These are phyloP conservation scores for Chaetodon trifascialis DNA, from an alignment of 2,113 vertebrate genomes.

Conservation along the genomic window DNA sequence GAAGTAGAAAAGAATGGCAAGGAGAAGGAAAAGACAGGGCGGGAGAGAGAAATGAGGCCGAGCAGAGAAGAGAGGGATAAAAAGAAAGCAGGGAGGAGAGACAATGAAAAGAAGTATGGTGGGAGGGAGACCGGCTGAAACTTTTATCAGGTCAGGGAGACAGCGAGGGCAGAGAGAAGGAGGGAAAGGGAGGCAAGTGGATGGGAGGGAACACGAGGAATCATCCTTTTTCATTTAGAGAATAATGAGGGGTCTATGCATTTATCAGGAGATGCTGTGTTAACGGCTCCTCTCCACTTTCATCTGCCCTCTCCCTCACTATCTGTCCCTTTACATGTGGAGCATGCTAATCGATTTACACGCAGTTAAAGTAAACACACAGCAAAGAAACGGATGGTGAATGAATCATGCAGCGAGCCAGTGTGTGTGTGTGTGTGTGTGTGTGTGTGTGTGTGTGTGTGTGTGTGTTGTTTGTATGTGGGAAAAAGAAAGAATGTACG, in stretches of 20 bases:
- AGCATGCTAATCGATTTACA: conserved; percentile 74
- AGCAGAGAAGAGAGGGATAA: conserved; percentile 17
- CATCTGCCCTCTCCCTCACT: conserved; percentile 54
- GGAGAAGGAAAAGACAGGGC: background rate
- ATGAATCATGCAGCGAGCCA: conserved; percentile 39
- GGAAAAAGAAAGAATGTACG: background rate
- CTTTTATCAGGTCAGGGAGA: conserved; percentile 59
- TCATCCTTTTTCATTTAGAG: conserved; percentile 60
- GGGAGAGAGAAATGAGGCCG: conserved; percentile 40
- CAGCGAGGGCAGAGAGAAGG: conserved; percentile 15
- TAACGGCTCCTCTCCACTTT: conserved; percentile 65
- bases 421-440: background rate
- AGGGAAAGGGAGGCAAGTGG: conserved; percentile 21
- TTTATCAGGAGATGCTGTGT: conserved; percentile 64
- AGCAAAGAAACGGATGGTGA: conserved; percentile 35
- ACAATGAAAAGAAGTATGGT: background rate
- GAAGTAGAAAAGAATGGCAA: background rate
- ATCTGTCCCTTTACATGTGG: conserved; percentile 60
- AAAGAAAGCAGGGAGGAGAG: conserved; percentile 29
- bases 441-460: background rate
- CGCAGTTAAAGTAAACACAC: conserved; percentile 56
- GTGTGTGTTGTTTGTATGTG: conserved; percentile 10
- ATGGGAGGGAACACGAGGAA: conserved; percentile 20
- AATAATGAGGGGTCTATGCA: conserved; percentile 67
- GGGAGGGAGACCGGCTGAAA: conserved; percentile 41